Evolutionary conservation across 2,888 invertebrate species (phyloP), one percentile per base, ranked within the genome.

Genomic region (Phortica magna): DNA sequence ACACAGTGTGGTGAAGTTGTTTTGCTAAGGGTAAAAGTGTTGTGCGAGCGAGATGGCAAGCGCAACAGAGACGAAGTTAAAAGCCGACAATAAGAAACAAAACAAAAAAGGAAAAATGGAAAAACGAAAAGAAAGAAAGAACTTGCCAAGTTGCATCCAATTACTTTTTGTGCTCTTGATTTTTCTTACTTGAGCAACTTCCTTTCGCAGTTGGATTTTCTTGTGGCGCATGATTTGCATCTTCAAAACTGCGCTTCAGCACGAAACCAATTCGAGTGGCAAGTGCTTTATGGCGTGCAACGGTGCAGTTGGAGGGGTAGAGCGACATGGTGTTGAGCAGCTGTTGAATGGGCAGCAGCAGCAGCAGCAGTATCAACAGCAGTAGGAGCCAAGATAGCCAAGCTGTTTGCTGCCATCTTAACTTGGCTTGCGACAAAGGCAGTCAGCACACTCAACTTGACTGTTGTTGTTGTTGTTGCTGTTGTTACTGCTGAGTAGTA

Each of bases 71-170:
- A 43, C 12, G 2, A 14, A 68, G 83, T 78, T 75, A 77, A 78
- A 78, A 57, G 6, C 12, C 31, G 41, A 65, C 0, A 22, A 53
- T 74, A 76, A 72, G 55, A 42, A 70, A 73, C 65, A 75, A 59
- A 65, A 48, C 5, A 19, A 73, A 78, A 68, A 74, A 76, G 19
- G 43, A 57, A 41, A 19, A 59, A 22, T 71, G 48, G 17, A 39
- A 55, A 55, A 53, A 55, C 19, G 14, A 53, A 48, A 14, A 59
- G 55, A 55, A 43, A 39, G 19, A 0, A 17, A 67, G 74, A 61
- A 17, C 9, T 39, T 77, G 74, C 80, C 82, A 81, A 85, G 80
- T 84, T 17, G 17, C 85, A 85, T 84, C 87, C 87, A 87, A 87
- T 86, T 86, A 86, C 82, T 87, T 86, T 71, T 86, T 84, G 85